Evolutionary conservation across 2,113 vertebrate species (phyloP).

Genomic region (Neotoma lepida): DNA sequence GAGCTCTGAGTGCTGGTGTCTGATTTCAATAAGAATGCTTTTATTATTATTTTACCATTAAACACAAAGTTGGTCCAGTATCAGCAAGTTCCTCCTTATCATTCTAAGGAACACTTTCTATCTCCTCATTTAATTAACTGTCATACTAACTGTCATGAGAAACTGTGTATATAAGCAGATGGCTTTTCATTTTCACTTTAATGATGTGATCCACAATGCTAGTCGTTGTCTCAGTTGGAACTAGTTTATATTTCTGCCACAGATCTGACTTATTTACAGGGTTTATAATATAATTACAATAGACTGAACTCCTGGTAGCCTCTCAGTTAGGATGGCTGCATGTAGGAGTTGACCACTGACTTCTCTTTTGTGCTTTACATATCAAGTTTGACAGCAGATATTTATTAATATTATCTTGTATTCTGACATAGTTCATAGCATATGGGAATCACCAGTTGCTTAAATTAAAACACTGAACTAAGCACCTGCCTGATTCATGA

Average conservation of each 20-base stretch:
- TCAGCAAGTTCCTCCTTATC: not conserved
- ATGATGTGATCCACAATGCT: not conserved
- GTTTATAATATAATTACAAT: not conserved
- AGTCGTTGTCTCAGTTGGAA: not conserved
- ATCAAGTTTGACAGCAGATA: not conserved
- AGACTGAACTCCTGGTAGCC: not conserved
- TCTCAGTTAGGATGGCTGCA: not conserved
- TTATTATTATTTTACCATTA: not conserved
- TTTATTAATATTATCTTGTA: not conserved
- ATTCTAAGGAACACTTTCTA: not conserved
- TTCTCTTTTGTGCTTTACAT: not conserved
- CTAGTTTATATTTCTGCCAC: not conserved
- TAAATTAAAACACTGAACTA: conserved; percentile 3
- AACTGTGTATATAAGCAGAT: not conserved
- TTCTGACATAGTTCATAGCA: conserved; percentile 31
- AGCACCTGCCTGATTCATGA: not conserved
- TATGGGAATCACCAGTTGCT: not conserved
- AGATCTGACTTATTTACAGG: not conserved
- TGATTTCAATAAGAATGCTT: conserved; percentile 8
- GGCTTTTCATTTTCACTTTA: conserved; percentile 38
- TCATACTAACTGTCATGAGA: not conserved
- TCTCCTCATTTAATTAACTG: not conserved
- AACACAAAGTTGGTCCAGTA: not conserved
- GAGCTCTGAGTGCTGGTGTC: not conserved
- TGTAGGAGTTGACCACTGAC: not conserved